These are phyloP conservation scores for Cylindroiulus punctatus DNA, from an alignment of 2,888 invertebrate genomes.

Conservation along the genomic window DNA sequence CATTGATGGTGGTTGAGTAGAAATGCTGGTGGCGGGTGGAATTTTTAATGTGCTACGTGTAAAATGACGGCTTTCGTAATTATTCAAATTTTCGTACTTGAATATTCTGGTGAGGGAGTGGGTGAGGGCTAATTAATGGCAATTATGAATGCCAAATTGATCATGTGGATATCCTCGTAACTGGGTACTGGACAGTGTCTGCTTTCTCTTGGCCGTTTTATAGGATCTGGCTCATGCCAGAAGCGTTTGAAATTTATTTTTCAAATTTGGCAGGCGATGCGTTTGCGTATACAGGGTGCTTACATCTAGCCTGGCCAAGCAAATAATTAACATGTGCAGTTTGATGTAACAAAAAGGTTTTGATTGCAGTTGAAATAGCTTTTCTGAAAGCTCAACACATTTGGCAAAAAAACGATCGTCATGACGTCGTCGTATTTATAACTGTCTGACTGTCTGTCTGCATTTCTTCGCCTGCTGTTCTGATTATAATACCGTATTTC, in stretches of 20 bases:
- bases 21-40: neutral
- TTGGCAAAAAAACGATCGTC: too few species aligned
- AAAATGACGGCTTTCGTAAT: constrained; percentile 38
- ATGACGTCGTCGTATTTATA: too few species aligned
- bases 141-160: neutral
- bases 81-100: constrained; percentile 22
- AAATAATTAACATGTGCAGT: too few species aligned
- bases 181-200: neutral
- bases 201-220: neutral
- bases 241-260: neutral
- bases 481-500: neutral
- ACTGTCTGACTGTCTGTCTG: neutral
- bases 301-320: too few species aligned
- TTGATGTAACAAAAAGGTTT: too few species aligned
- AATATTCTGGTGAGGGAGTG: constrained; percentile 10
- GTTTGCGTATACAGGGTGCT: too few species aligned
- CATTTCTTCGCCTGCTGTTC: neutral
- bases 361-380: too few species aligned
- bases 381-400: too few species aligned
- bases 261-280: neutral
- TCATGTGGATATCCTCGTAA: neutral
- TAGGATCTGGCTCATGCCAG: neutral
- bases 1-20: neutral
- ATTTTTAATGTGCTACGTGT: neutral
- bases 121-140: constrained; percentile 17